These are phyloP conservation scores for Nephrotoma appendiculata DNA, from an alignment of 2,888 invertebrate species.

Conservation along the genomic window DNA sequence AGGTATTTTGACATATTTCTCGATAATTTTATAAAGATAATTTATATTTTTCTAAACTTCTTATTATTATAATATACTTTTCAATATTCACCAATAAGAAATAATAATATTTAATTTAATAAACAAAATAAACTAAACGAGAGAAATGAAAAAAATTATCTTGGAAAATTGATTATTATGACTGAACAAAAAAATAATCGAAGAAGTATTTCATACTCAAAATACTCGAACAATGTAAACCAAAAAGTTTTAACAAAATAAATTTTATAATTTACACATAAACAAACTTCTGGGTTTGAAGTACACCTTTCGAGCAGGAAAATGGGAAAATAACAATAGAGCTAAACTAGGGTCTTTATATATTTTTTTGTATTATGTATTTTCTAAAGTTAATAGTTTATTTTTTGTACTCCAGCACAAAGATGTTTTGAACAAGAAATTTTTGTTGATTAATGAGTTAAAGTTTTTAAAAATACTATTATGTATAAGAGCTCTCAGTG, in stretches of 20 bases:
- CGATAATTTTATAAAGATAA: neutral
- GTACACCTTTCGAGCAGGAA: neutral
- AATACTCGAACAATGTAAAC: neutral
- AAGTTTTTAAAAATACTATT: neutral
- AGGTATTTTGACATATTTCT: neutral
- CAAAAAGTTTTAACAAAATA: neutral
- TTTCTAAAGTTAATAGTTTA: too few relatives aligned
- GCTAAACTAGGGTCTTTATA: neutral
- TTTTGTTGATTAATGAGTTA: neutral
- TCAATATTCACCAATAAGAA: neutral
- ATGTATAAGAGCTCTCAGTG: neutral
- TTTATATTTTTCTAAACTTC: too few relatives aligned
- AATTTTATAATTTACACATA: neutral
- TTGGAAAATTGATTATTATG: neutral
- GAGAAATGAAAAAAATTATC: neutral
- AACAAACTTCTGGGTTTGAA: neutral
- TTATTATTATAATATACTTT: neutral
- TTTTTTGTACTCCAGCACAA: neutral
- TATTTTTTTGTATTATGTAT: neutral
- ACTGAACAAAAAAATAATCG: neutral
- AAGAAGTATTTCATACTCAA: neutral
- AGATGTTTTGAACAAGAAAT: neutral
- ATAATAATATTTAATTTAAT: neutral
- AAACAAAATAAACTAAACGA: neutral
- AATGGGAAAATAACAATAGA: neutral